phyloP scores from a whole-genome alignment of 2,888 invertebrate species.

The Brenthis ino region DNA sequence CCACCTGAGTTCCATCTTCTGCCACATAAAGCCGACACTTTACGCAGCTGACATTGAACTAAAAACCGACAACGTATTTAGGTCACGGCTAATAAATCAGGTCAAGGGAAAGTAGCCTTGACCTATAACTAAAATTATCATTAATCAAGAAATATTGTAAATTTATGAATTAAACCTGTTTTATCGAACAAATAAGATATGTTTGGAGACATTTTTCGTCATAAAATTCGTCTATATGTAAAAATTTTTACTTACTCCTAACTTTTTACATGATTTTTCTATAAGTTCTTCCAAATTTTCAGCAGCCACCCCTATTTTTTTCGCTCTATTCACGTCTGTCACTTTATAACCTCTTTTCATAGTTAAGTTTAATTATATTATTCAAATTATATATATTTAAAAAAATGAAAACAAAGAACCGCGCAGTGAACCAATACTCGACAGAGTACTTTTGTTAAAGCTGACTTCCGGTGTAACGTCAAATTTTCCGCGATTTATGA shows the following conservation, averaged over 20 bases:
- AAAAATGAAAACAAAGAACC: constrained; percentile 35
- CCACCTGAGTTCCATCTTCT: constrained; percentile 87
- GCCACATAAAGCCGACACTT: constrained; percentile 81
- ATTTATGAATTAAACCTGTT: constrained; percentile 6
- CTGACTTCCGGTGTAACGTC: constrained; percentile 25
- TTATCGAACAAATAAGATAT: neutral
- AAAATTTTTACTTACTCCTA: constrained; percentile 76
- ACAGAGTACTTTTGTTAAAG: constrained; percentile 15
- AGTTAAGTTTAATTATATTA: constrained; percentile 30
- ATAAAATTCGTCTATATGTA: neutral
- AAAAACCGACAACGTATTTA: constrained; percentile 49
- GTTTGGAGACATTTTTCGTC: neutral
- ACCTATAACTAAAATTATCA: constrained; percentile 44
- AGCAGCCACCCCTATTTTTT: constrained; percentile 88
- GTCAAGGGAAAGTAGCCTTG: constrained; percentile 55
- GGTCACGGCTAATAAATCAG: constrained; percentile 51
- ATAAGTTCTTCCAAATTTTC: constrained; percentile 85
- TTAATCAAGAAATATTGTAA: constrained; percentile 2
- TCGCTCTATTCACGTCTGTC: constrained; percentile 85
- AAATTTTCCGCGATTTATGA: constrained; percentile 29
- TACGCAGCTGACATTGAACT: constrained; percentile 76
- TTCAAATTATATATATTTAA: constrained; percentile 9
- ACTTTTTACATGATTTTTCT: constrained; percentile 86
- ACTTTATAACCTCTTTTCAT: constrained; percentile 88
- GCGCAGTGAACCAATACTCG: constrained; percentile 8